Evolutionary conservation across 1,140 invertebrate genomes (phyloP).

Genomic region (Conus ventricosus): DNA sequence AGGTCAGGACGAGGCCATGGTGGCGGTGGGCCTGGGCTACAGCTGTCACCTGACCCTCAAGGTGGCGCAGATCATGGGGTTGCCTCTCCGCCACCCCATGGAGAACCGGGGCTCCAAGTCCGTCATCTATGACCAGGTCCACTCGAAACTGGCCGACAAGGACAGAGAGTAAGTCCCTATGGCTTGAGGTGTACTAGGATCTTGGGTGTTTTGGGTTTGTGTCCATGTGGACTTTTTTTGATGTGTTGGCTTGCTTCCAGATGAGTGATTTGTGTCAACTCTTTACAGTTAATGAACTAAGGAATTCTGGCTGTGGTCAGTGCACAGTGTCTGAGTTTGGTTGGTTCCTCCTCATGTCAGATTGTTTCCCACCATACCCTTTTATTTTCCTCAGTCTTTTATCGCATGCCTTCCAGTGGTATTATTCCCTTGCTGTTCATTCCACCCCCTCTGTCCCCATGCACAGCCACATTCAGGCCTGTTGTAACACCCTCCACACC

Average conservation of each 20-base stretch:
- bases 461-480: no score
- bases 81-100: conserved; percentile 87
- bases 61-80: conserved; percentile 86
- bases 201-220: neutral
- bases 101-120: conserved; percentile 85
- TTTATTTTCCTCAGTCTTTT: no score
- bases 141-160: conserved; percentile 82
- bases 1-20: conserved; percentile 80
- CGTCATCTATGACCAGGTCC: conserved; percentile 86
- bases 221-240: neutral
- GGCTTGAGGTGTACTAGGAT: neutral
- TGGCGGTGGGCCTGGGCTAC: conserved; percentile 87
- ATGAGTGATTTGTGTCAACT: neutral
- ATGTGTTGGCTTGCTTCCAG: neutral
- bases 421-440: no score
- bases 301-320: no score
- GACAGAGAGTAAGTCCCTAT: conserved; percentile 82
- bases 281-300: no score
- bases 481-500: no score
- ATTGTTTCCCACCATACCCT: no score
- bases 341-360: no score
- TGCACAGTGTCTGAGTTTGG: no score
- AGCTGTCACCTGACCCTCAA: conserved; percentile 87
- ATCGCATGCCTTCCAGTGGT: no score
- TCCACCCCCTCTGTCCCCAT: no score